Conservation (phyloP, 2,113 vertebrate species). For the Stigmatopora nigra region DNA sequence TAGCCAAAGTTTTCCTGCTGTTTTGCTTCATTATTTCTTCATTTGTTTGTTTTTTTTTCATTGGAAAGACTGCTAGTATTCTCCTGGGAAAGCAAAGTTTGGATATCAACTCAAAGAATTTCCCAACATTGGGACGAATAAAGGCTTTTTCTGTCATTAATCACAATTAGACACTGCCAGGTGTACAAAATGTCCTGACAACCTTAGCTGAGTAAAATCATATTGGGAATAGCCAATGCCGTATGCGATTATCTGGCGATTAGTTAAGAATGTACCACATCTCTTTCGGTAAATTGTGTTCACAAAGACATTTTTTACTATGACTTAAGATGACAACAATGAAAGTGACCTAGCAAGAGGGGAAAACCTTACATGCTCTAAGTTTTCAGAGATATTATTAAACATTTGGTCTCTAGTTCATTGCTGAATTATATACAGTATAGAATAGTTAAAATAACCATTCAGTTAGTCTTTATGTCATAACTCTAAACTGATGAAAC, state of each 20-base stretch:
- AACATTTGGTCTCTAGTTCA: too few species aligned
- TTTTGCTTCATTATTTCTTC: constrained; percentile 7
- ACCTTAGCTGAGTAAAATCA: not conserved
- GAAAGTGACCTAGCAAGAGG: too few species aligned
- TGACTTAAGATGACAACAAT: not conserved
- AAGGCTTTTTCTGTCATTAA: constrained; percentile 2
- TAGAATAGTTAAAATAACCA: too few species aligned
- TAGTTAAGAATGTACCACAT: not conserved
- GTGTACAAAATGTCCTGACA: not conserved
- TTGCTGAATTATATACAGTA: too few species aligned
- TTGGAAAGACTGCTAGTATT: not conserved
- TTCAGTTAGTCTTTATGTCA: not conserved
- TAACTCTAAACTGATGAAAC: not conserved
- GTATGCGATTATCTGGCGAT: not conserved
- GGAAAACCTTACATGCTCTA: too few species aligned
- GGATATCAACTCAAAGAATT: not conserved
- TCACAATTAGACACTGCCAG: not conserved
- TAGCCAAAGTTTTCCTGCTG: not conserved
- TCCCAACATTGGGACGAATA: not conserved
- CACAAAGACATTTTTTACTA: not conserved
- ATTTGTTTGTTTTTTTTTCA: constrained; percentile 1
- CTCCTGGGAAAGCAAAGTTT: not conserved
- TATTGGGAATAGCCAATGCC: not conserved
- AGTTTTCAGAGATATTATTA: too few species aligned
- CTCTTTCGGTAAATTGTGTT: not conserved